Evolutionary conservation across 2,797 vertebrate genomes (phyloP), one percentile per base, ranked within the genome.

Genomic region (Ficedula albicollis): DNA sequence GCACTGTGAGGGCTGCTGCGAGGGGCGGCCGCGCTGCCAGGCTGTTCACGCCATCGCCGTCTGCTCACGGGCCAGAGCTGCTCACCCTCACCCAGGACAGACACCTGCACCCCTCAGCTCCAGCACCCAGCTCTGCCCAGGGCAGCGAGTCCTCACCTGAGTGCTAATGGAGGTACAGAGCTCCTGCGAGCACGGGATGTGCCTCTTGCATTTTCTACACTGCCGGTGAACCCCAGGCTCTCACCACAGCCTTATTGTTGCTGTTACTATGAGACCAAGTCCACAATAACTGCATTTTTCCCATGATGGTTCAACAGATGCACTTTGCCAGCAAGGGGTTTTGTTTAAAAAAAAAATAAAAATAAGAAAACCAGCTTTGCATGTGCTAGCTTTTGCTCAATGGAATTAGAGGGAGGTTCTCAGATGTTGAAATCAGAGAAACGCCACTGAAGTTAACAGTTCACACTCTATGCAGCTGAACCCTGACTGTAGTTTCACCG

Each of bases 211-310:
- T 48, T 92, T 73, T n/a, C 59, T 67, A 6, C 56, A 19, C 4
- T 4, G 2, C 36, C 68, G 66, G 38, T 26, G 55, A 88, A 67
- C 63, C 69, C 87, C 74, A 60, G 92, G 74, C 36, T 67, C 79
- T 92, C 23, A 75, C 89, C 92, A 34, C 90, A 95, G 72, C 54
- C 83, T 88, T 56, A 95, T 96, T 96, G 91, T 94, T 96, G 91
- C 73, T 88, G 94, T 96, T 94, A 92, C 82, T 86, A 81, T 89
- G 90, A 92, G 69, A 96, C 83, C 82, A 84, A 87, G 90, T 67
- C 76, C 82, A 97, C 95, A 95, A 90, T 91, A 96, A 95, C 89
- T 72, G 69, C 75, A 76, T 91, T 93, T 93, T 94, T 92, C 92
- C 73, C 8, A 5, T 64, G 69, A 41, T 85, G 58, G 70, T 86